A percentile compares a stretch with the other conserved stretches of the same genome.
These are phyloP conservation scores for Smittia aterrima DNA, from an alignment of 2,888 invertebrate species.

Conservation along the genomic window DNA sequence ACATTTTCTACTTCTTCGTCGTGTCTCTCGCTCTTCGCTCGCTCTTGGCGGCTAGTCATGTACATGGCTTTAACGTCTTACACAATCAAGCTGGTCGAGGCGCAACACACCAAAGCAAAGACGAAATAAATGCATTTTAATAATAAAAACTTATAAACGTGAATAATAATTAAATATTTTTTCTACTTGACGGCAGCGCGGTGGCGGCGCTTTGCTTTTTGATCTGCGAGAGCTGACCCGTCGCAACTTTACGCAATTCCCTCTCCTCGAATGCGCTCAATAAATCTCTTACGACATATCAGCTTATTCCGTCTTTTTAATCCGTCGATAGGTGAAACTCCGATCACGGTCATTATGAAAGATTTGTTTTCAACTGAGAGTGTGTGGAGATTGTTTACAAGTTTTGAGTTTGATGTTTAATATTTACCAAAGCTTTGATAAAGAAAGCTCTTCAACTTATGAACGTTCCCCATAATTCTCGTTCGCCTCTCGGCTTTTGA, in stretches of 20 bases:
- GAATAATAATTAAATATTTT: conserved; percentile 23
- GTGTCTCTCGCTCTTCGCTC: neutral
- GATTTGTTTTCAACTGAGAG: neutral
- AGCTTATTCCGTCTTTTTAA: conserved; percentile 1
- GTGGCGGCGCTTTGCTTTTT: neutral
- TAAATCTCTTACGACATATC: neutral
- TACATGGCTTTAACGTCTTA: conserved; percentile 13
- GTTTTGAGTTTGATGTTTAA: too few relatives aligned
- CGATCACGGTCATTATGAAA: conserved; percentile 14
- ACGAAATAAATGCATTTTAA: conserved; percentile 20
- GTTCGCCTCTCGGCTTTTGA: neutral
- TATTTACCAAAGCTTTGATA: too few relatives aligned
- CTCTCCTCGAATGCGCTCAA: neutral
- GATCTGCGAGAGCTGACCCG: conserved; percentile 8
- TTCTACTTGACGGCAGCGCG: neutral
- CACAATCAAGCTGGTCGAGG: conserved; percentile 3
- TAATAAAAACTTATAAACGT: conserved; percentile 17
- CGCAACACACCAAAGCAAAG: neutral
- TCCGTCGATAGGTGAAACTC: conserved; percentile 2
- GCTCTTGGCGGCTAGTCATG: conserved; percentile 3
- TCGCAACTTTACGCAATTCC: conserved; percentile 6
- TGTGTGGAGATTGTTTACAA: too few relatives aligned
- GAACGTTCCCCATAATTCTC: too few relatives aligned
- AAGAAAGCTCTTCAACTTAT: too few relatives aligned
- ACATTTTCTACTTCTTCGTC: conserved; percentile 1